Percentiles rank a stretch among this genome's conserved stretches.
Conservation (phyloP, 2,888 invertebrate genomes). For the Andrena fulva region DNA sequence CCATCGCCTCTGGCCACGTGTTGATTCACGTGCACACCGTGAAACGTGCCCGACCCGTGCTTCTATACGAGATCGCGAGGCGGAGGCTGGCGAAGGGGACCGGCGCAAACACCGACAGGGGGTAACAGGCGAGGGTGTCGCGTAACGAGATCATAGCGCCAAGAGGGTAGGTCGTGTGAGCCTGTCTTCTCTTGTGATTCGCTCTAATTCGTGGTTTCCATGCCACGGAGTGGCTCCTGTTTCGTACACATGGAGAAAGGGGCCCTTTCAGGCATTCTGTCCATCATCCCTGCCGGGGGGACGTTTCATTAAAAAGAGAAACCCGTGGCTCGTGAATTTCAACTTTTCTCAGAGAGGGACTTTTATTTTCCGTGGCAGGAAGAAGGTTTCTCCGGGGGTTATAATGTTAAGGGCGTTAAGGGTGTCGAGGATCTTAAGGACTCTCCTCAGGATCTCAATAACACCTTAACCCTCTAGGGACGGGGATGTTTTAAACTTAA, state of each 20-base stretch:
- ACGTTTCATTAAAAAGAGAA: background rate
- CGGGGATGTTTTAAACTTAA: too few species aligned
- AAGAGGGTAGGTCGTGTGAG: conserved; percentile 53
- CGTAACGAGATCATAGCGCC: conserved; percentile 69
- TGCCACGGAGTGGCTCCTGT: background rate
- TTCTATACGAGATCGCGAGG: conserved; percentile 53
- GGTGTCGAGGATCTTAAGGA: too few species aligned
- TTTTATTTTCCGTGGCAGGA: too few species aligned
- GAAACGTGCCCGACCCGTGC: conserved; percentile 61
- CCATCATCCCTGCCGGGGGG: background rate
- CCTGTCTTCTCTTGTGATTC: conserved; percentile 51
- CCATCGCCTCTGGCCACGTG: conserved; percentile 74
- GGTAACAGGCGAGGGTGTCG: conserved; percentile 66
- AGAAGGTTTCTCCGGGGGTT: too few species aligned
- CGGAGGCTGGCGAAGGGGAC: conserved; percentile 45
- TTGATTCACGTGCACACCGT: conserved; percentile 75
- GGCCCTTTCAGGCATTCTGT: background rate
- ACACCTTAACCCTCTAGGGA: too few species aligned
- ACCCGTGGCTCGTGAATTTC: too few species aligned
- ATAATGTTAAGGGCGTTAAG: too few species aligned
- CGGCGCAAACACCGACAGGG: conserved; percentile 23
- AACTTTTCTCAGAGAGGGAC: too few species aligned
- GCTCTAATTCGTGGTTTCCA: conserved; percentile 8
- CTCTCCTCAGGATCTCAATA: too few species aligned
- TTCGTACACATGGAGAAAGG: background rate